Evolutionary conservation across 2,113 vertebrate genomes (phyloP), one percentile per base, ranked within the genome.

Genomic region (Riparia riparia): DNA sequence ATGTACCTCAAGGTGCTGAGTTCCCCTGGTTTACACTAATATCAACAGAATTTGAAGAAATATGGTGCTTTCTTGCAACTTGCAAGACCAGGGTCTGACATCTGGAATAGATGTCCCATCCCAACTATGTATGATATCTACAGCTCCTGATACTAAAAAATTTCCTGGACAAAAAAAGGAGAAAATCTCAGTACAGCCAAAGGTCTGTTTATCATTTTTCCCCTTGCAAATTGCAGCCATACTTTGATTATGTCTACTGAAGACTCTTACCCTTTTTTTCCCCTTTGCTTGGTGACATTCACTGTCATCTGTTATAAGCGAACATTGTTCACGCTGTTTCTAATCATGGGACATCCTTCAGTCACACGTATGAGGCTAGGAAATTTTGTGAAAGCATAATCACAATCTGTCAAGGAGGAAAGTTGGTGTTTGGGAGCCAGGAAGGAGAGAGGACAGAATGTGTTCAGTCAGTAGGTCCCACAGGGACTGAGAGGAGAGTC

Each of bases 171-270:
- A 39, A 66, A 78, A 80, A 80, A 77, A 51, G 28, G 15, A 79
- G 4, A 93, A 92, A 81, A 90, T n/a, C 20, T 83, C 56, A 92
- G 31, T n/a, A 65, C 50, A 83, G 60, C 39, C 39, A 80, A 77
- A 93, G 7, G 32, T 83, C 58, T 90, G 79, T 88, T 92, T 70
- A 83, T 64, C 5, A 86, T 90, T 93, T 92, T 92, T 63, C 24
- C 39, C 16, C 6, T 69, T 44, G 12, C 20, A 91, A 84, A 95
- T 39, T 83, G 10, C 42, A 83, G 42, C 56, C 72, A 26, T 44
- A 32, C 3, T 86, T 92, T 49, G 14, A 44, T 28, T 65, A 32
- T 4, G 3, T 54, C 26, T 74, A 12, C 41, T 86, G 34, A 41
- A 81, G 21, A 28, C 39, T 86, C 64, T 28, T 56, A 47, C 42